Conservation (phyloP, 2,113 vertebrate genomes). For the Poeciliopsis prolifica region DNA sequence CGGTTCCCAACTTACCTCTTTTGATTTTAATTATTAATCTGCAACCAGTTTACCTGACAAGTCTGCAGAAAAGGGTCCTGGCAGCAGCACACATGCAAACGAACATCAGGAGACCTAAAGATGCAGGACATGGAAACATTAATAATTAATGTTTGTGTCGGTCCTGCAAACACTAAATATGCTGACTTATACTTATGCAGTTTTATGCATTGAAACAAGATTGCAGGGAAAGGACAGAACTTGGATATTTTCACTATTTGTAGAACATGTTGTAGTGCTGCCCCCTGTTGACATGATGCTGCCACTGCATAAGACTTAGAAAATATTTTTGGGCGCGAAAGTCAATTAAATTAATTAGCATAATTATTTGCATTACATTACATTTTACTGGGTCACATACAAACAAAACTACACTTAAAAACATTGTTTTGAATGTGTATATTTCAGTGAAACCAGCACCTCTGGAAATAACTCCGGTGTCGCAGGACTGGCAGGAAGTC, state of each 20-base stretch:
- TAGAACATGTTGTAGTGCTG: not conserved
- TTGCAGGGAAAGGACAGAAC: too few relatives aligned
- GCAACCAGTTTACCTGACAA: slow-evolving; percentile 28
- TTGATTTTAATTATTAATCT: slow-evolving; percentile 61
- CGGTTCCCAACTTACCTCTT: not conserved
- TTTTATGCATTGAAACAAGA: too few relatives aligned
- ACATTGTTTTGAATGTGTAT: not conserved
- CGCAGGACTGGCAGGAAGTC: slow-evolving; percentile 91
- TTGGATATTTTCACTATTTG: not conserved
- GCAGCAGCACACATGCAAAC: slow-evolving; percentile 12
- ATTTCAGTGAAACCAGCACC: slow-evolving; percentile 88
- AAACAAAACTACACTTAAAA: not conserved
- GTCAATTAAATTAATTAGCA: not conserved
- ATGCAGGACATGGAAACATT: not conserved
- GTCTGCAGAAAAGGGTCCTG: not conserved
- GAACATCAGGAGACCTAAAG: not conserved
- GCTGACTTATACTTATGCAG: not conserved
- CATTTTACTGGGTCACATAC: too few relatives aligned
- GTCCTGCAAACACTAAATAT: not conserved
- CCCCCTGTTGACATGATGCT: not conserved
- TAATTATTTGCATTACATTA: not conserved
- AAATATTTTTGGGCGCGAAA: not conserved
- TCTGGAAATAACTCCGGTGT: slow-evolving; percentile 85
- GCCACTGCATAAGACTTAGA: not conserved
- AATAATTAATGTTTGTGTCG: slow-evolving; percentile 8